A percentile compares a stretch with the other conserved stretches of the same genome.
phyloP scores from a whole-genome alignment of 2,888 invertebrate species.

The Drosophila neoperkinsi region DNA sequence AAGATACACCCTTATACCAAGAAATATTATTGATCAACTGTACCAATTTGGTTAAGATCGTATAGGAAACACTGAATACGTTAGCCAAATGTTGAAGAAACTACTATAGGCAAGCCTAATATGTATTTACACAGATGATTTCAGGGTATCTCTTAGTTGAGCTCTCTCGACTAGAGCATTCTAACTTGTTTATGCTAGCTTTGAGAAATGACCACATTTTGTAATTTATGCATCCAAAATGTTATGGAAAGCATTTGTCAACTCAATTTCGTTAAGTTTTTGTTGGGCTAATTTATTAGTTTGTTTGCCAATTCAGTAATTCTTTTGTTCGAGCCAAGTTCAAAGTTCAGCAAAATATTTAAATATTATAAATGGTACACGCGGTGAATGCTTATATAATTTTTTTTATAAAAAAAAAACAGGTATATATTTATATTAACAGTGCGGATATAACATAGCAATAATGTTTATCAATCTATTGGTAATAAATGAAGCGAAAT shows the following conservation, averaged over 20 bases:
- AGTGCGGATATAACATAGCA: not conserved
- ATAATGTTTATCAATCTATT: not conserved
- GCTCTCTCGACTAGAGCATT: not conserved
- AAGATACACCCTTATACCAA: not conserved
- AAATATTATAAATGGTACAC: not conserved
- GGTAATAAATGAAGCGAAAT: not conserved
- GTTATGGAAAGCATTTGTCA: conserved; percentile 29
- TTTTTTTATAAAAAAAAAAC: not conserved
- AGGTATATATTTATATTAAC: not conserved
- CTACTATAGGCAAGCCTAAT: not conserved
- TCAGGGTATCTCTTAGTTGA: not conserved
- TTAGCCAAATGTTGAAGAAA: not conserved
- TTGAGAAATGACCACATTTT: conserved; percentile 44
- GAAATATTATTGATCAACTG: not conserved
- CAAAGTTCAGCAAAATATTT: conserved; percentile 33
- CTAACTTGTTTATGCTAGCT: not conserved
- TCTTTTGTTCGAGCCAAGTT: conserved; percentile 47
- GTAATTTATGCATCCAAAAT: conserved; percentile 38
- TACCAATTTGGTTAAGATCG: not conserved
- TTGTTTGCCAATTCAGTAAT: conserved; percentile 26
- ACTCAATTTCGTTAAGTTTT: conserved; percentile 20
- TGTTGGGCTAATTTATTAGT: conserved; percentile 18
- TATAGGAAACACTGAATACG: not conserved
- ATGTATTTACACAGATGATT: not conserved
- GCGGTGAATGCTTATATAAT: not conserved